Percentiles rank a stretch among this genome's conserved stretches.
phyloP scores from a whole-genome alignment of 2,888 invertebrate genomes.

The Trachelus troglodyta region DNA sequence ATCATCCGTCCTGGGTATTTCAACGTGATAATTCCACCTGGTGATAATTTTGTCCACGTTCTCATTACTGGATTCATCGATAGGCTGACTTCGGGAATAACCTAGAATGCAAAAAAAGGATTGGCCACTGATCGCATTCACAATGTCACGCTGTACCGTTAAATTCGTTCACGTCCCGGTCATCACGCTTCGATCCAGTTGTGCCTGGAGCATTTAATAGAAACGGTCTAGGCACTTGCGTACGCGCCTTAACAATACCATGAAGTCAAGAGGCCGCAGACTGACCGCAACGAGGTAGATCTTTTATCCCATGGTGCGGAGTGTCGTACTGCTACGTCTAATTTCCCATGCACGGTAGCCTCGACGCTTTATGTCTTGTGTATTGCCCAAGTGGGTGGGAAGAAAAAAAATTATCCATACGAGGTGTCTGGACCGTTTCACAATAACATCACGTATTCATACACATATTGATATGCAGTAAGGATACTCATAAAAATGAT shows the following conservation, averaged over 20 bases:
- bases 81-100: no score
- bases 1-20: neutral
- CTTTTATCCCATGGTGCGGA: constrained; percentile 7
- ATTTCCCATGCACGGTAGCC: constrained; percentile 38
- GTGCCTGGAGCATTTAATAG: no score
- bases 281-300: constrained; percentile 32
- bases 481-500: neutral
- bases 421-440: neutral
- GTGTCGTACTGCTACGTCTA: constrained; percentile 32
- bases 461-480: neutral
- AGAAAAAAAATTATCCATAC: neutral
- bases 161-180: no score
- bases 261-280: constrained; percentile 24
- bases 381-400: neutral
- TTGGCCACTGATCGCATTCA: no score
- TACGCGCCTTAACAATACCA: neutral
- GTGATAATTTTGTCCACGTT: no score
- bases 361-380: constrained; percentile 23
- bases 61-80: no score
- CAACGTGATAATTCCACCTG: no score
- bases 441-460: neutral
- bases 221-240: no score
- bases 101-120: no score
- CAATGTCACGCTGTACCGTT: no score
- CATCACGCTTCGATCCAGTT: no score